These are phyloP conservation scores for Nibea coibor DNA, from an alignment of 2,113 vertebrate species.

Conservation along the genomic window DNA sequence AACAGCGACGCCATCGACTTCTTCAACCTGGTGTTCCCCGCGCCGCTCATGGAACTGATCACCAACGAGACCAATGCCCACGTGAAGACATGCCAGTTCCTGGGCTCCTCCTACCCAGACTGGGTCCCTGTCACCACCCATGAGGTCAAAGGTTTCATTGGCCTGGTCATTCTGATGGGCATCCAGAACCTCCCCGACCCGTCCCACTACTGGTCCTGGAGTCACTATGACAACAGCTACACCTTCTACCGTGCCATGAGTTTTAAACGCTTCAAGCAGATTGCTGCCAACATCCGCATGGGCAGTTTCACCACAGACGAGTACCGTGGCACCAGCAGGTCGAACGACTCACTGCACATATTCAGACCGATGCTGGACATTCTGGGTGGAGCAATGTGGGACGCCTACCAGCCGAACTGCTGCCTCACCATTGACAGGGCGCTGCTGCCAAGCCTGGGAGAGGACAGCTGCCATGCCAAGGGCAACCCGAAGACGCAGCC, in stretches of 20 bases:
- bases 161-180: constrained; percentile 83
- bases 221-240: constrained; percentile 75
- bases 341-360: constrained; percentile 68
- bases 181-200: constrained; percentile 76
- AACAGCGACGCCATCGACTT: constrained; percentile 82
- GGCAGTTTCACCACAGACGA: constrained; percentile 67
- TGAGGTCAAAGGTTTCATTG: constrained; percentile 82
- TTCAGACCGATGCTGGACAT: constrained; percentile 79
- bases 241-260: constrained; percentile 81
- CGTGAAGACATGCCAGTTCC: constrained; percentile 57
- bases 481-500: constrained; percentile 62
- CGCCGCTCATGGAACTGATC: constrained; percentile 73
- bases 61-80: constrained; percentile 80
- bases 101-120: constrained; percentile 33
- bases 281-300: constrained; percentile 78
- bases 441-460: constrained; percentile 75
- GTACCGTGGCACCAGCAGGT: not conserved
- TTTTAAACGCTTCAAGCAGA: constrained; percentile 79
- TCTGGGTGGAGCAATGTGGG: constrained; percentile 76
- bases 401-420: constrained; percentile 77
- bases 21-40: constrained; percentile 82
- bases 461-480: constrained; percentile 36
- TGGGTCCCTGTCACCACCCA: constrained; percentile 76
- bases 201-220: constrained; percentile 81
- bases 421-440: constrained; percentile 80